Base-by-base conservation (phyloP, 2,113 vertebrate genomes). In the Pedionomus torquatus region DNA sequence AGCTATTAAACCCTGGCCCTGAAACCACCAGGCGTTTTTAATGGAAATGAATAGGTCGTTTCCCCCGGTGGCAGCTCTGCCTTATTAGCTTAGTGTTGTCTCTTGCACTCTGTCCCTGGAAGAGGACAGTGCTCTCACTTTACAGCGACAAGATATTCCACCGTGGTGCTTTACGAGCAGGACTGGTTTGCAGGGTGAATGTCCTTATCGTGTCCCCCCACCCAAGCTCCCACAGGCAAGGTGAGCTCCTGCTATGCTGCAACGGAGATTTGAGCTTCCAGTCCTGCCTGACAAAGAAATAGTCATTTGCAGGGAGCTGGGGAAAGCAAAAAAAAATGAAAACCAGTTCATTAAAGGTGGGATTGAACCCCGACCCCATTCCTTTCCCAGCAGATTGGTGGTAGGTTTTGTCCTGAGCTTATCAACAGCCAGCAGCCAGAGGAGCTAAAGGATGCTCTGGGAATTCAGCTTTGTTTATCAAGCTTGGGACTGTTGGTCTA, bases 401-500 rank as follows among this genome's bases (percentile, higher is more conserved):
- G 1, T n/a, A 35, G 64, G 76, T 41, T 94, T 96, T 93, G 55
- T 90, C 72, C 48, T 44, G 31, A 60, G 83, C 19, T 97, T 95
- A 89, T 92, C 88, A 79, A 87, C 76, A 52, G 41, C 57, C 7
- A 0, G 72, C 95, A 95, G 89, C 17, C 7, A 70, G 68, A 90
- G 72, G 71, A 92, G 64, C 49, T 90, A 10, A 66, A 20, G 68
- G 89, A 64, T 86, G 76, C 68, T 87, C 64, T 83, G 94, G 94
- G 86, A 92, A 91, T 89, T 91, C 72, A 78, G 86, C 55, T 92
- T 87, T 83, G 51, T 81, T 87, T 87, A 33, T 60, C 61, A 61
- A 35, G 48, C 57, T 78, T 91, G 72, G 72, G 64, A 60, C 33
- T 89, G 64, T 35, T 76, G 52, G 16, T 66, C 48, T 30, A 44